Percentiles rank a stretch among this genome's conserved stretches.
Evolutionary conservation across 2,797 vertebrate species (phyloP).

Genomic region (Tarsius wallacei): DNA sequence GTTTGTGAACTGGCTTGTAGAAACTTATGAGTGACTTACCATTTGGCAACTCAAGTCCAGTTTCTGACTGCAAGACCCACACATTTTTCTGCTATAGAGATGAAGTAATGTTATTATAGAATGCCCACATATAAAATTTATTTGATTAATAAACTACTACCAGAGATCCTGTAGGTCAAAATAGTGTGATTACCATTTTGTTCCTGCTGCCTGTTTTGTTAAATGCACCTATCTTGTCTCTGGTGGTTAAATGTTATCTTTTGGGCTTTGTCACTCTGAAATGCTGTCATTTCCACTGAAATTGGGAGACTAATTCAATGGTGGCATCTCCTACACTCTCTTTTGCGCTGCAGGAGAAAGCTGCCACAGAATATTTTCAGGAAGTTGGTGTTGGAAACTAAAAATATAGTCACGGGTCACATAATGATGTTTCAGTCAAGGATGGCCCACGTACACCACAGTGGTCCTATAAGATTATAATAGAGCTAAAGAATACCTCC

Average conservation of each 20-base stretch:
- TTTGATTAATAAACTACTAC: constrained; percentile 19
- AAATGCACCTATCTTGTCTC: background rate
- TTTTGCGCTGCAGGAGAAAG: background rate
- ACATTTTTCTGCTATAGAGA: background rate
- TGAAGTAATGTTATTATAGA: constrained; percentile 2
- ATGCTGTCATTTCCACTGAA: background rate
- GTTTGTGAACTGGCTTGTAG: background rate
- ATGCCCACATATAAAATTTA: background rate
- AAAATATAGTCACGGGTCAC: background rate
- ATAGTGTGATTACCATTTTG: constrained; percentile 21
- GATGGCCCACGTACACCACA: background rate
- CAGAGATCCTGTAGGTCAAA: background rate
- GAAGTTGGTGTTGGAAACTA: background rate
- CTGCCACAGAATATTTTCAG: background rate
- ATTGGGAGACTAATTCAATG: background rate
- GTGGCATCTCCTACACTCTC: background rate
- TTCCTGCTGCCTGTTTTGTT: background rate
- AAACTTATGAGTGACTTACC: background rate
- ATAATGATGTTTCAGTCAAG: background rate
- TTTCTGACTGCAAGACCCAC: background rate
- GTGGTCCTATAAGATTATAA: background rate
- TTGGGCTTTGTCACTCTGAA: background rate
- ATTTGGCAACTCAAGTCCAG: background rate
- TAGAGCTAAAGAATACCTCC: background rate
- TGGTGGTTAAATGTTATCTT: background rate